These are phyloP conservation scores for Microtus montanus DNA, from an alignment of 2,113 vertebrate species.

Conservation along the genomic window DNA sequence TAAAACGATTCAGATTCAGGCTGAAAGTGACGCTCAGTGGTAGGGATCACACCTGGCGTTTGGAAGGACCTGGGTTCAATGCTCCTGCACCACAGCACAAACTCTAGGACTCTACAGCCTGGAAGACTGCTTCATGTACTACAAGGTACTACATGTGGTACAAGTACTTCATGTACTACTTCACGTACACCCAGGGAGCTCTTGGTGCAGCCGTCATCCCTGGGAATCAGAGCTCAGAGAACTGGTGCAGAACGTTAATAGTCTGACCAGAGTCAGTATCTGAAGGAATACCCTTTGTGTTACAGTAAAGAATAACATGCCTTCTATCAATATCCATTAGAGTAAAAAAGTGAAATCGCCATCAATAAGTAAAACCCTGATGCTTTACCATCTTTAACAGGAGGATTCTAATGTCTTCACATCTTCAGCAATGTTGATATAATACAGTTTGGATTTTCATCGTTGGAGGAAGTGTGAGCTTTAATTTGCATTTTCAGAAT, in stretches of 20 bases:
- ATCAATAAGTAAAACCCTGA: neutral
- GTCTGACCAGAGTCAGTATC: neutral
- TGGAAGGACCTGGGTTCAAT: neutral
- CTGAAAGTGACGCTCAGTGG: neutral
- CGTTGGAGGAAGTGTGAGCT: neutral
- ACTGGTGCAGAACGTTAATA: neutral
- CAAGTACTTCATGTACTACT: too few species aligned
- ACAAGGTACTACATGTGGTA: too few species aligned
- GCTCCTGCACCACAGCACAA: neutral
- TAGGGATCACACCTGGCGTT: neutral
- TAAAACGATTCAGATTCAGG: neutral
- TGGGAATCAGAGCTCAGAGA: neutral
- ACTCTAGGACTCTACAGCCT: neutral
- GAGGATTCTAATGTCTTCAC: neutral
- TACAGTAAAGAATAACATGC: neutral
- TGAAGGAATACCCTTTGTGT: neutral
- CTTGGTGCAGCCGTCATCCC: neutral
- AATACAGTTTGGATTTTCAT: neutral
- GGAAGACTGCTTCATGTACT: neutral
- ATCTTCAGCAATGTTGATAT: neutral
- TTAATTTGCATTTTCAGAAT: neutral
- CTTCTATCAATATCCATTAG: neutral
- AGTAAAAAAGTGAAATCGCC: neutral
- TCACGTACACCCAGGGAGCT: too few species aligned
- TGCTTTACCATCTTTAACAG: neutral